These are phyloP conservation scores for Gryllus longicercus DNA, from an alignment of 2,888 invertebrate genomes.

Conservation along the genomic window DNA sequence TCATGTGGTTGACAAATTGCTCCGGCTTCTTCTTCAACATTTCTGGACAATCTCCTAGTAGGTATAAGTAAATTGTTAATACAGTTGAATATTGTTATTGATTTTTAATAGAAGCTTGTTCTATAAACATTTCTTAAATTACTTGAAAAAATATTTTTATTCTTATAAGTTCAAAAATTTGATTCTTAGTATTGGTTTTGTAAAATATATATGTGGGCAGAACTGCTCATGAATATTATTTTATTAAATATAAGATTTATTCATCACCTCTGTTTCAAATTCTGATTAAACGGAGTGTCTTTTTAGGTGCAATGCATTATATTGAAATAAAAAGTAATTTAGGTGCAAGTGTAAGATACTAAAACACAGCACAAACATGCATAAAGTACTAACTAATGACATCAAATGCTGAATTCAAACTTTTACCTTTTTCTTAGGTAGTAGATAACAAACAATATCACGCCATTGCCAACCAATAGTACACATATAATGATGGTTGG, in stretches of 20 bases:
- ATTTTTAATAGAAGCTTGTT: no score
- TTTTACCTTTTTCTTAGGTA: constrained; percentile 65
- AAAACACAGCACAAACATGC: neutral
- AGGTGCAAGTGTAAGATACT: neutral
- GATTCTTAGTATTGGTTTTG: no score
- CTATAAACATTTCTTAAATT: no score
- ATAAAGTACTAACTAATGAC: neutral
- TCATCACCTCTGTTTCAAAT: no score
- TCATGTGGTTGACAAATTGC: constrained; percentile 32
- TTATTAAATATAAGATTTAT: no score
- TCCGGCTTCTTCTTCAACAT: constrained; percentile 31
- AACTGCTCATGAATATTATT: no score
- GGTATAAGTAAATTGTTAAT: constrained; percentile 11
- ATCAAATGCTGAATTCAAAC: neutral
- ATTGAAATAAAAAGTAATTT: no score
- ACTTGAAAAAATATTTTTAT: no score
- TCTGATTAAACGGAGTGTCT: no score
- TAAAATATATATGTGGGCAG: no score
- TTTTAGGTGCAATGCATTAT: no score
- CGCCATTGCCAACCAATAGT: constrained; percentile 68
- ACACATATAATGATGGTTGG: constrained; percentile 68
- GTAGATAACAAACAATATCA: constrained; percentile 70
- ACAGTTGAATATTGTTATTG: neutral
- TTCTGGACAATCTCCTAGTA: constrained; percentile 24
- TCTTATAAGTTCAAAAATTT: no score